Conservation (phyloP, 2,113 vertebrate species). For the Anarrhichthys ocellatus region DNA sequence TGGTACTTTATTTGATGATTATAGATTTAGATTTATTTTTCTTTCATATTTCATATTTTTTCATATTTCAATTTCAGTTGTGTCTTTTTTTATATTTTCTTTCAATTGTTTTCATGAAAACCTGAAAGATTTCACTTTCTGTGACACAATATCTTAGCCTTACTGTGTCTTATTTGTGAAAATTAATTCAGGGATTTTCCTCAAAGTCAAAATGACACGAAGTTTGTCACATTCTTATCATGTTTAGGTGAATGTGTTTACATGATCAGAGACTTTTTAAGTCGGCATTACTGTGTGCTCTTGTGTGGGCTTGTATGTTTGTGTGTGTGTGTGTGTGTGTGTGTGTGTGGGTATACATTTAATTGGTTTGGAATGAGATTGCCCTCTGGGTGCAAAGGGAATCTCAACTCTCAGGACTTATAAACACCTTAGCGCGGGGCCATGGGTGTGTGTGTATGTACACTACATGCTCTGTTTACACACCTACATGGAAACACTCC, state of each 20-base stretch:
- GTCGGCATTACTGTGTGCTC: constrained; percentile 6
- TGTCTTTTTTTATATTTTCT: not conserved
- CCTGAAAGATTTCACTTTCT: not conserved
- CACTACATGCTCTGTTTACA: constrained; percentile 43
- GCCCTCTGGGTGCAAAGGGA: constrained; percentile 46
- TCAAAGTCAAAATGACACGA: not conserved
- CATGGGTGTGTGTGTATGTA: constrained; percentile 8
- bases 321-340: constrained; percentile 1
- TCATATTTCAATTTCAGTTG: not conserved
- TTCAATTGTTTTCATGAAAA: not conserved
- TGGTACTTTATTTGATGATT: not conserved
- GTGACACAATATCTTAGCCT: not conserved
- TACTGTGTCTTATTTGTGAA: not conserved
- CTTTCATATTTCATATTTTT: not conserved
- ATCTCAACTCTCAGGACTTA: constrained; percentile 55
- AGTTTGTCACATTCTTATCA: not conserved
- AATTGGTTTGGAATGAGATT: constrained; percentile 50
- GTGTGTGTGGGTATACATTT: constrained; percentile 10
- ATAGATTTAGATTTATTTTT: not conserved
- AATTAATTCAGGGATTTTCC: not conserved
- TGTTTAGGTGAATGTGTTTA: not conserved
- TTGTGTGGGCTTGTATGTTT: not conserved
- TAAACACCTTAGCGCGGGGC: constrained; percentile 66
- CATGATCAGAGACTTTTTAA: not conserved
- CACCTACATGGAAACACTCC: constrained; percentile 52